Conservation (phyloP, 2,113 vertebrate species). For the Ophthalmolycus amberensis region DNA sequence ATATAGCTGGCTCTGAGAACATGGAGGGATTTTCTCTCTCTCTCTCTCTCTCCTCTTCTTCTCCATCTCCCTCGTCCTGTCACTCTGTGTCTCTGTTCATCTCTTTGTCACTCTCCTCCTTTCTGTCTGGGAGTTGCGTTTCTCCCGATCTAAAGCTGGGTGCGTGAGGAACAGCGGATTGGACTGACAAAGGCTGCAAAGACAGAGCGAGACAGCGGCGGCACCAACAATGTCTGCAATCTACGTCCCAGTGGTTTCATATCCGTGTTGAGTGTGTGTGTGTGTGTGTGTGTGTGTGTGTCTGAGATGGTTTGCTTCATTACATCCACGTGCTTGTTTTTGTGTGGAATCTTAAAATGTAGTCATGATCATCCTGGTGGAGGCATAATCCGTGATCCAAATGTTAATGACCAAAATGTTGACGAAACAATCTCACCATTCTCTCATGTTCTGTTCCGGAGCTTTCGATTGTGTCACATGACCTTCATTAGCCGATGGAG, state of each 20-base stretch:
- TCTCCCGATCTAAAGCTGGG: conserved; percentile 34
- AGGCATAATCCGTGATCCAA: not conserved
- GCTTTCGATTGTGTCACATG: not conserved
- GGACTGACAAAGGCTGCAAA: conserved; percentile 37
- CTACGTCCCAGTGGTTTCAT: not conserved
- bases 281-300: not conserved
- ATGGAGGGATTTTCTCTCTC: conserved; percentile 23
- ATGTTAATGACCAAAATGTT: conserved; percentile 5
- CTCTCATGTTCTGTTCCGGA: not conserved
- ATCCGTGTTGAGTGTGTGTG: not conserved
- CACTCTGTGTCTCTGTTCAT: conserved; percentile 29
- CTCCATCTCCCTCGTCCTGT: conserved; percentile 12
- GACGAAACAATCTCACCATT: not conserved
- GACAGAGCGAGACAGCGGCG: conserved; percentile 7
- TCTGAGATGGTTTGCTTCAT: not conserved
- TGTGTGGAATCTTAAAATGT: not conserved
- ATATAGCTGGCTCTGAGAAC: conserved; percentile 35
- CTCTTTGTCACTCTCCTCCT: conserved; percentile 43
- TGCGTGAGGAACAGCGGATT: conserved; percentile 12
- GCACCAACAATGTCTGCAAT: not conserved
- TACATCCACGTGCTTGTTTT: not conserved
- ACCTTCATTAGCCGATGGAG: not conserved
- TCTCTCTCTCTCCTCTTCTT: not conserved
- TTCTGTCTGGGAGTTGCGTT: conserved; percentile 33
- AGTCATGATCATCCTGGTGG: not conserved